Base-by-base conservation (phyloP, 2,888 invertebrate genomes). In the Apocheima hispidaria region DNA sequence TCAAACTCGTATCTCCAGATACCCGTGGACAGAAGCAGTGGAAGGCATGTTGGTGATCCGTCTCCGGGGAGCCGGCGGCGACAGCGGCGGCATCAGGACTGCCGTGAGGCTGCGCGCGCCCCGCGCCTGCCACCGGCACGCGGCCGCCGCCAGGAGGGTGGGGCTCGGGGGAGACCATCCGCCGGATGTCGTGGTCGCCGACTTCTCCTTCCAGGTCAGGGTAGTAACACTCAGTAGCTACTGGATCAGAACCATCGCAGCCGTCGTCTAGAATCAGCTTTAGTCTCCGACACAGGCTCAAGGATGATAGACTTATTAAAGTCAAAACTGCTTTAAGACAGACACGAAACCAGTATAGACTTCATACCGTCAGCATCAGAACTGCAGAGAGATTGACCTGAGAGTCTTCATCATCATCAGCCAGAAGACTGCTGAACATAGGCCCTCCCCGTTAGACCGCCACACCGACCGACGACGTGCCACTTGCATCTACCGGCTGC, bases 11-110 rank as follows among this genome's bases (percentile, higher is more conserved):
- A 4, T 2, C 18, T 4, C 6, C 43, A 92, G 92, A 54, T 92
- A 92, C 54, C 90, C 91, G 0, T 92, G 92, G 92, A 81, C 87
- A 2, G 92, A 92, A 70, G 92, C 90, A n/a, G 92, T 90, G n/a
- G 90, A 90, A 64, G 92, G 92, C 0, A 90, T 92, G 88, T 77
- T 92, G 7, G 90, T 92, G 26, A 88, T 92, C 66, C 86, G 92
- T 0, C 83, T 91, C 4, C 84, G 91, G 0, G 88, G 90, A 0
- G 82, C 82, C 0, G 85, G 83, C 0, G 77, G 73, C 18, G 72
- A 71, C 6, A 74, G 75, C n/a, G 72, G 69, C 2, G 69, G 91
- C 0, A 77, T 90, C 5, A 68, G 89, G 0, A 91, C 91, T 0
- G 91, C 89, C 0, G 86, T 88, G 0, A 73, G 84, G 0, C 73